Base-by-base conservation (phyloP, 2,113 vertebrate species). In the Lanius collurio region DNA sequence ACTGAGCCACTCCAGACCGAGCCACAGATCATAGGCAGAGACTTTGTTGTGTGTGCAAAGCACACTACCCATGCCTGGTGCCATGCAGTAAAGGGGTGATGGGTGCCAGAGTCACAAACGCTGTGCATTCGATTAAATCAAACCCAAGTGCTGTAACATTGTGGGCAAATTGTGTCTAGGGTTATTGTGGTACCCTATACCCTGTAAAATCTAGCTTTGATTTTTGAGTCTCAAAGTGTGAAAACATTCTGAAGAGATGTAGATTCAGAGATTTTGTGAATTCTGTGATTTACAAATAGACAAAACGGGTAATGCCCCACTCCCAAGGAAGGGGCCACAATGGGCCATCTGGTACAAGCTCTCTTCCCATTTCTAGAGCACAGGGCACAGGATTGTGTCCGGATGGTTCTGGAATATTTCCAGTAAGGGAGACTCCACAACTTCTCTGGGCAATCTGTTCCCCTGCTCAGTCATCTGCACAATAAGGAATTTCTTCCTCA, bases 1-100 rank as follows among this genome's bases (percentile, higher is more conserved):
- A 11, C 39, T 28, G 49, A 41, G n/a, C 17, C 2, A 0, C 15
- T 82, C 67, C 39, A 17, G 44, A 2, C 11, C 2, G 33, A 15
- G 26, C 31, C 46, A 2, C 4, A 13, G 50, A 59, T 26, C 35
- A 35, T 2, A 35, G 55, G 33, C 18, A 20, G n/a, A 6, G 5
- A 22, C 23, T 21, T 15, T 26, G 20, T 1, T 47, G 33, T 22
- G 7, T 24, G 23, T 15, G 15, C 13, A 71, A 50, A 68, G 59
- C 33, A 46, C 35, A 15, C 1, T 4, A 10, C 14, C 8, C 2
- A 0, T 19, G n/a, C 20, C 24, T 2, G 2, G 39, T 23, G 31
- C 22, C n/a, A 5, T 14, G 20, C 52, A 44, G 23, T 27, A 20
- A 49, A 67, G 35, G 35, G 11, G 11, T 22, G 44, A 23, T 30